Evolutionary conservation across 2,797 vertebrate genomes (phyloP).

Genomic region (Erethizon dorsatum): DNA sequence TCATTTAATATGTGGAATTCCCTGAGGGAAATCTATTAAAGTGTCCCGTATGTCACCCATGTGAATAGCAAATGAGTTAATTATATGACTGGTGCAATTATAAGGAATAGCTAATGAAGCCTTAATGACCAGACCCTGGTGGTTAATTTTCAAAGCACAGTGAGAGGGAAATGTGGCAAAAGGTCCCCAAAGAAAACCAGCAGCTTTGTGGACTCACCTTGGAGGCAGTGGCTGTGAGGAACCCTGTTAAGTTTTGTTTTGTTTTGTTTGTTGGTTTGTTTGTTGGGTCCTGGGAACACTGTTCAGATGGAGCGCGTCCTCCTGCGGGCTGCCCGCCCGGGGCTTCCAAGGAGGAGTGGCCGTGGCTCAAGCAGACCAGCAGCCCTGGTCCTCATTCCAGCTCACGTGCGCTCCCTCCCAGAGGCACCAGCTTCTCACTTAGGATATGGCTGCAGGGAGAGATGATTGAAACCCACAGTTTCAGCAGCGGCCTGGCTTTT

Average conservation of each 20-base stretch:
- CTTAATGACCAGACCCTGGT: conserved; percentile 78
- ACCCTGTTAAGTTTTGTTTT: not conserved
- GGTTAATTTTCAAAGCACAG: conserved; percentile 83
- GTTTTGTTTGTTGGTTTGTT: too few relatives aligned
- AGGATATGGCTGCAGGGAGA: not conserved
- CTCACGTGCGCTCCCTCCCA: not conserved
- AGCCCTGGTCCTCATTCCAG: not conserved
- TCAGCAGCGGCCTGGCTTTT: not conserved
- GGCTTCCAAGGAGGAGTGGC: not conserved
- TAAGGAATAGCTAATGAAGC: conserved; percentile 76
- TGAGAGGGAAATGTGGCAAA: conserved; percentile 62
- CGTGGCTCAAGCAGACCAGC: not conserved
- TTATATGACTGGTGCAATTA: conserved; percentile 72
- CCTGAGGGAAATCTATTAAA: conserved; percentile 82
- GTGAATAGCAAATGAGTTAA: conserved; percentile 82
- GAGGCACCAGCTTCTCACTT: not conserved
- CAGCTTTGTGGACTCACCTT: conserved; percentile 65
- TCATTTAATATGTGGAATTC: conserved; percentile 75
- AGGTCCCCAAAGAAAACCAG: conserved; percentile 61
- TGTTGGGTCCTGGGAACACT: not conserved
- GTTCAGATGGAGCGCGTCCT: not conserved
- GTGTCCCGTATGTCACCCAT: conserved; percentile 71
- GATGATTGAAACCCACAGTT: not conserved
- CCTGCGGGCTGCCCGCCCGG: too few relatives aligned
- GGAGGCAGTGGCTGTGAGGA: conserved; percentile 19